A percentile compares a stretch with the other conserved stretches of the same genome.
phyloP scores from a whole-genome alignment of 1,140 invertebrate genomes.

The Temnothorax curvispinosus region DNA sequence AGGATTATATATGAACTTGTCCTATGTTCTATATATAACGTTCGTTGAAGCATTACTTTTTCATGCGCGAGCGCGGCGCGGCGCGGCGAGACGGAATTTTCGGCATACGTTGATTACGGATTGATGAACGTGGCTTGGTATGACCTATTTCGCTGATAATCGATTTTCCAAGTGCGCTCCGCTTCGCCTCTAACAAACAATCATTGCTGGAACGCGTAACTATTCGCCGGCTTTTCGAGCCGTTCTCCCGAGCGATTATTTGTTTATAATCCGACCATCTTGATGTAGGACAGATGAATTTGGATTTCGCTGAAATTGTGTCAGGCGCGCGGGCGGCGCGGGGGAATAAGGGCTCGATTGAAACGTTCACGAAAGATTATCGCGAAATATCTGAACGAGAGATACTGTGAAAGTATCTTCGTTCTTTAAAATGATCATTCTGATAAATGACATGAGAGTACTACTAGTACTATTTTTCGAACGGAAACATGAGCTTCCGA shows the following conservation, averaged over 20 bases:
- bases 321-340: background rate
- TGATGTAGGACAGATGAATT: background rate
- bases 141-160: constrained; percentile 48
- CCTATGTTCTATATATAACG: background rate
- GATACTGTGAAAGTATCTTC: background rate
- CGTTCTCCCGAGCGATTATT: background rate
- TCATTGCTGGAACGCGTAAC: constrained; percentile 8
- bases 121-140: constrained; percentile 28
- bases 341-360: background rate
- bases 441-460: background rate
- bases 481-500: background rate
- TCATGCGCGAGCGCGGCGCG: background rate
- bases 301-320: constrained; percentile 3
- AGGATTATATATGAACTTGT: background rate
- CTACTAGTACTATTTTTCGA: no score
- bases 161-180: constrained; percentile 39
- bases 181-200: constrained; percentile 16
- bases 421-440: background rate
- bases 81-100: constrained; percentile 25
- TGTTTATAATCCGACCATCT: constrained; percentile 14
- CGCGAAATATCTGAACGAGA: background rate
- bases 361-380: background rate
- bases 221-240: constrained; percentile 20
- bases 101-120: constrained; percentile 45
- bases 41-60: background rate